Conservation (phyloP, 2,888 invertebrate genomes). For the Caenorhabditis sp. region DNA sequence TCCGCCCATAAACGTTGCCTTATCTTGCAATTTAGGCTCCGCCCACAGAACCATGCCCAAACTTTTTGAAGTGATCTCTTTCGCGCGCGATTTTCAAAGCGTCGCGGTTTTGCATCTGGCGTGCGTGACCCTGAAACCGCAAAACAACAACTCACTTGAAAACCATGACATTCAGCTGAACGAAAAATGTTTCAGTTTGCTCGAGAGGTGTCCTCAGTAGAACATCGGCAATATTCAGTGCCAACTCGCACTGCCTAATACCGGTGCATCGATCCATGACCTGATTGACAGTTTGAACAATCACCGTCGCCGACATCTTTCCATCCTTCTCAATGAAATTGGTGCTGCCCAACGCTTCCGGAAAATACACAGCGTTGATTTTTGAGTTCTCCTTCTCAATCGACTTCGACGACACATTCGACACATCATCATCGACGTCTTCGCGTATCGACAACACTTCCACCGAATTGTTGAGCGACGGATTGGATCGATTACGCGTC, state of each 20-base stretch:
- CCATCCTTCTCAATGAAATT: conserved; percentile 94
- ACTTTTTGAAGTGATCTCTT: too few species aligned
- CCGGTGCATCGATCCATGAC: conserved; percentile 85
- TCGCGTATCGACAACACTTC: conserved; percentile 55
- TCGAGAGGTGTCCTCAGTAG: conserved; percentile 84
- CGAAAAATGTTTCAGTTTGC: conserved; percentile 72
- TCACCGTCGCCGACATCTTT: conserved; percentile 88
- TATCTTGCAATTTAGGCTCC: too few species aligned
- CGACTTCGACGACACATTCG: conserved; percentile 49
- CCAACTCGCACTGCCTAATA: conserved; percentile 87
- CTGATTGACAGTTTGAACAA: conserved; percentile 72
- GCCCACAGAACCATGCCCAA: too few species aligned
- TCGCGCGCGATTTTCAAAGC: too few species aligned
- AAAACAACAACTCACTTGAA: conserved; percentile 40
- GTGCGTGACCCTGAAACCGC: too few species aligned
- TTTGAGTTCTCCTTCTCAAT: conserved; percentile 41
- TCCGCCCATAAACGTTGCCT: too few species aligned
- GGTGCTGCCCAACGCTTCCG: conserved; percentile 74
- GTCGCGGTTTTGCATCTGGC: background rate
- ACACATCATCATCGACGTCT: conserved; percentile 42
- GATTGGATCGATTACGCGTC: conserved; percentile 49
- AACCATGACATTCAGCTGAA: conserved; percentile 56
- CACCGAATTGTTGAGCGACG: conserved; percentile 54
- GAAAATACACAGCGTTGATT: conserved; percentile 36
- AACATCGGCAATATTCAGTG: conserved; percentile 88